These are phyloP conservation scores for Epizoanthus illoricatus DNA, from an alignment of 92 coral and sea anemone species.

Conservation along the genomic window DNA sequence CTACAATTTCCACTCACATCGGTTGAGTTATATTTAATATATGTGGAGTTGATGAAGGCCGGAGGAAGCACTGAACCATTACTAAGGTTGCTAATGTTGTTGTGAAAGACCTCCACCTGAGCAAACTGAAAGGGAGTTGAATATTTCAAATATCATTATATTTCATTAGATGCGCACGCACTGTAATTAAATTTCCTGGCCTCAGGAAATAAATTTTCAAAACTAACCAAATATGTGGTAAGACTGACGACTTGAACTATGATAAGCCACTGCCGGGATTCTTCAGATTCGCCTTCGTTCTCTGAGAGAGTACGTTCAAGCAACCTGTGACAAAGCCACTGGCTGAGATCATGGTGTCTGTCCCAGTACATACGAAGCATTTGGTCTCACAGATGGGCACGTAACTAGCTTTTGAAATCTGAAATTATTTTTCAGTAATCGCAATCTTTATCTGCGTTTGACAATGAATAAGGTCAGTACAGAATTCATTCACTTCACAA, in stretches of 20 bases:
- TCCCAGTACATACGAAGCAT: neutral
- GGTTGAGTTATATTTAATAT: too few relatives aligned
- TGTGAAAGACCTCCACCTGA: slow-evolving; percentile 1
- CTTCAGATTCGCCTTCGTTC: neutral
- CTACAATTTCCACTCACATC: too few relatives aligned
- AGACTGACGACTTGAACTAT: neutral
- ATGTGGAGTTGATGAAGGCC: too few relatives aligned
- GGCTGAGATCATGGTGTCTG: neutral
- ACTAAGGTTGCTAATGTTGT: neutral
- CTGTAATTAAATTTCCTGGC: neutral
- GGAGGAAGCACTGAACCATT: neutral
- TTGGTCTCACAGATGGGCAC: neutral
- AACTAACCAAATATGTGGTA: neutral
- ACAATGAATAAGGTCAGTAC: slow-evolving; percentile 12
- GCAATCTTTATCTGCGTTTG: neutral
- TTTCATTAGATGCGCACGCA: neutral
- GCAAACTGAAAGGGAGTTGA: neutral
- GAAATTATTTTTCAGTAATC: neutral
- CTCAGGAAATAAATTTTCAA: neutral
- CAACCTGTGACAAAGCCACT: neutral
- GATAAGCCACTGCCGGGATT: too few relatives aligned
- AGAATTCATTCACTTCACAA: neutral
- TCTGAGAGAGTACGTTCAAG: neutral
- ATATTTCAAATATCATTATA: slow-evolving; percentile 14
- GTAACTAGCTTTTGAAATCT: neutral